phyloP scores from a whole-genome alignment of 2,888 invertebrate genomes.

The Helleia helle region DNA sequence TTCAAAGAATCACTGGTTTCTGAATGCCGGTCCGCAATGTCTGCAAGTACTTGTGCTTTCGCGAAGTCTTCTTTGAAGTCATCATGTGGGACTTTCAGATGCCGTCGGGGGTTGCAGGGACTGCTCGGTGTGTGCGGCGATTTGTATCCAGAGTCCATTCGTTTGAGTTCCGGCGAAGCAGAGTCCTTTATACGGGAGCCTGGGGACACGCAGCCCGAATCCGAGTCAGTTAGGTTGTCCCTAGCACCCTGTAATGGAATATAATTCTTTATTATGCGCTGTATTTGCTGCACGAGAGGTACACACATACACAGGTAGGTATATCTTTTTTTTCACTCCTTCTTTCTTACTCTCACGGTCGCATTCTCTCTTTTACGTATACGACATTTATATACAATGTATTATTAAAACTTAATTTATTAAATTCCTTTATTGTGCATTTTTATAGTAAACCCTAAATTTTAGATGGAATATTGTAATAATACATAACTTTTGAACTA shows the following conservation, averaged over 20 bases:
- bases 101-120: constrained; percentile 53
- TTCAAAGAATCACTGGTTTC: constrained; percentile 60
- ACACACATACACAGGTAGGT: background rate
- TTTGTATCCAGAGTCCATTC: constrained; percentile 72
- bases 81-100: constrained; percentile 52
- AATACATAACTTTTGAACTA: too few relatives aligned
- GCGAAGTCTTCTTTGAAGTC: constrained; percentile 67
- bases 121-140: constrained; percentile 63
- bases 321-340: too few relatives aligned
- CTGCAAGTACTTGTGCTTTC: constrained; percentile 62
- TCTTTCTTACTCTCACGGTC: too few relatives aligned
- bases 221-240: constrained; percentile 69
- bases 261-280: background rate
- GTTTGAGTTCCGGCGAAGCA: constrained; percentile 66
- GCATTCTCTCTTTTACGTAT: too few relatives aligned
- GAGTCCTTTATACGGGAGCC: constrained; percentile 70
- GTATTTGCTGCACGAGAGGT: background rate
- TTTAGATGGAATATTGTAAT: too few relatives aligned
- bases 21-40: constrained; percentile 56
- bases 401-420: too few relatives aligned
- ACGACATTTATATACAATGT: too few relatives aligned
- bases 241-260: constrained; percentile 52
- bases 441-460: too few relatives aligned
- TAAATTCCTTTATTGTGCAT: too few relatives aligned
- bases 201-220: constrained; percentile 70